Conservation (phyloP, 2,888 invertebrate species). For the Gortyna flavago region DNA sequence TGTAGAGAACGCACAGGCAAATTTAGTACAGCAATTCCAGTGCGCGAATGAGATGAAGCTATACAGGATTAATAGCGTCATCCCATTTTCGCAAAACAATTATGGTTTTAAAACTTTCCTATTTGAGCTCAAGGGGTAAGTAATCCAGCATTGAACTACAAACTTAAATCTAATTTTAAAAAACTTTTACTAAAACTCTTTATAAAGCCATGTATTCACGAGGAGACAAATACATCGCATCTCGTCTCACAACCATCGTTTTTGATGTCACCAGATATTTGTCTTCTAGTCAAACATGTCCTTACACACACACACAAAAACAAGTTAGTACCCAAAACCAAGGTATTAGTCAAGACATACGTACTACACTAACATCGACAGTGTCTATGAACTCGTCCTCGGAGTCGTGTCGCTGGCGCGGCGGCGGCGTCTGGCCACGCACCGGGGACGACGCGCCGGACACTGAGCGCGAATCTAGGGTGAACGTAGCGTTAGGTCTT, state of each 20-base stretch:
- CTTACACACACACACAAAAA: conserved; percentile 6
- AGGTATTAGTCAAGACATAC: conserved; percentile 58
- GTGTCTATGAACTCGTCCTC: conserved; percentile 96
- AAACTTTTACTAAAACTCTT: neutral
- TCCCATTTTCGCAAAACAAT: neutral
- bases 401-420: conserved; percentile 91
- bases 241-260: neutral
- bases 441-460: conserved; percentile 91
- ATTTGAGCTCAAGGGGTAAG: neutral
- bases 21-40: neutral
- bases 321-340: conserved; percentile 46
- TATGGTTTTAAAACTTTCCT: neutral
- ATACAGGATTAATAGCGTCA: neutral
- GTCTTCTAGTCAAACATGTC: neutral
- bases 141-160: neutral
- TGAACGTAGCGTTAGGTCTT: conserved; percentile 24
- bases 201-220: neutral
- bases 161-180: too few species aligned
- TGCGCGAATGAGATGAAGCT: neutral
- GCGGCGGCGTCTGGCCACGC: conserved; percentile 74
- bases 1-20: neutral
- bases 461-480: conserved; percentile 91
- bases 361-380: conserved; percentile 91
- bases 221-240: neutral
- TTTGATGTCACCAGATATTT: neutral